These are phyloP conservation scores for Ellobius talpinus DNA, from an alignment of 2,113 vertebrate species.

Conservation along the genomic window DNA sequence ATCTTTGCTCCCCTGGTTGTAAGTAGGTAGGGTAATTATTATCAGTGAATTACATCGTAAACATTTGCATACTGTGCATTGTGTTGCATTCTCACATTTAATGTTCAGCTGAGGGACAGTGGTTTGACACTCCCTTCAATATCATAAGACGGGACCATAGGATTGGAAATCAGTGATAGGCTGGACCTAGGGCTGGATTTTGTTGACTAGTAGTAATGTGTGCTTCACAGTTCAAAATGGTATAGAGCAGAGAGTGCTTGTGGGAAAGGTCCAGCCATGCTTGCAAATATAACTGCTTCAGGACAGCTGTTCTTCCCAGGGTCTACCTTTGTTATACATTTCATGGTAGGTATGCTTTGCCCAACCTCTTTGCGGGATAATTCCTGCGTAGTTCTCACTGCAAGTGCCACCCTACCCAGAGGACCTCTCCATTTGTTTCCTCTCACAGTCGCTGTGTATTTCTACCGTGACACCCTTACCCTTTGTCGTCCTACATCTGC, in stretches of 20 bases:
- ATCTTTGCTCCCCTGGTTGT: not conserved
- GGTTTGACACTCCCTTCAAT: not conserved
- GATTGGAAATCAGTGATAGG: not conserved
- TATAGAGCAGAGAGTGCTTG: not conserved
- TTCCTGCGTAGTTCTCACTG: not conserved
- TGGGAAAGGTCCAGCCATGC: not conserved
- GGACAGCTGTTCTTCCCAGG: not conserved
- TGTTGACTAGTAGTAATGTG: not conserved
- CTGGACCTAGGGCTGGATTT: not conserved
- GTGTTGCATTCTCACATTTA: not conserved
- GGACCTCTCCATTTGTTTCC: not conserved
- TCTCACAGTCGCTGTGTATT: not conserved
- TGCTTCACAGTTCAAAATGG: not conserved
- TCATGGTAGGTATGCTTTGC: not conserved
- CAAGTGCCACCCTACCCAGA: not conserved
- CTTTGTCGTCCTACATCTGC: not conserved
- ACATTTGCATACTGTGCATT: not conserved
- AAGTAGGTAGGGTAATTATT: not conserved
- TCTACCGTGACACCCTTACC: not conserved
- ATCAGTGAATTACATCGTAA: not conserved
- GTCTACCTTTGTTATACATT: accelerated
- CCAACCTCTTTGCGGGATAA: not conserved
- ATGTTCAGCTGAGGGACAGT: not conserved
- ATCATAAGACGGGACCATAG: no score
- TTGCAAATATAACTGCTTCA: not conserved